These are phyloP conservation scores for Selene dorsalis DNA, from an alignment of 2,797 vertebrate genomes.

Conservation along the genomic window DNA sequence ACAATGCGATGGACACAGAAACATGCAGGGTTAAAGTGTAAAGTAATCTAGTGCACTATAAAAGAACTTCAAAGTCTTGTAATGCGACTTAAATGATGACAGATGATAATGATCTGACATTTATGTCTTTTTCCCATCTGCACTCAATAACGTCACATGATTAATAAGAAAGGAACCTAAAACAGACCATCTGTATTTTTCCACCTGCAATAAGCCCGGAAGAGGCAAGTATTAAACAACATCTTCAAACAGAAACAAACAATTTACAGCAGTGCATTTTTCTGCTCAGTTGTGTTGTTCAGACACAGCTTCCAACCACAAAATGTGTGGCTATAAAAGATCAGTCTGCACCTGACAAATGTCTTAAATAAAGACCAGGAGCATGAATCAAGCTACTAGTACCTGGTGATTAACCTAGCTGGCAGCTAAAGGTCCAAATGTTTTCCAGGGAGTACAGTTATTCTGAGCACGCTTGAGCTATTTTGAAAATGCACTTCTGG, in stretches of 20 bases:
- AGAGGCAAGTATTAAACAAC: slow-evolving; percentile 17
- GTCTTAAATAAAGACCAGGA: slow-evolving; percentile 76
- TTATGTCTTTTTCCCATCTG: slow-evolving; percentile 3
- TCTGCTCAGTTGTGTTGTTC: slow-evolving; percentile 75
- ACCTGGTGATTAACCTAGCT: slow-evolving; percentile 79
- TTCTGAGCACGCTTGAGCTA: slow-evolving; percentile 10
- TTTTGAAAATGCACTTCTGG: slow-evolving; percentile 12
- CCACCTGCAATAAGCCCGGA: slow-evolving; percentile 43
- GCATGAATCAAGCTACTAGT: slow-evolving; percentile 76
- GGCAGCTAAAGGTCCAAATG: slow-evolving; percentile 59
- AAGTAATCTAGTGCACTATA: slow-evolving; percentile 13
- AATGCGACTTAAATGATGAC: slow-evolving; percentile 9
- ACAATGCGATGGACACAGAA: slow-evolving; percentile 24
- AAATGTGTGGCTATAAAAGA: slow-evolving; percentile 82
- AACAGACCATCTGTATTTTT: slow-evolving; percentile 43
- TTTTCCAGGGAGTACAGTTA: slow-evolving; percentile 37
- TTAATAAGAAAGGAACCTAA: slow-evolving; percentile 39
- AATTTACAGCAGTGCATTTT: slow-evolving; percentile 71
- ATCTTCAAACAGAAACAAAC: slow-evolving; percentile 68
- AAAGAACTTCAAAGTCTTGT: slow-evolving; percentile 18
- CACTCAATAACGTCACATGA: not conserved
- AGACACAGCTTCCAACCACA: slow-evolving; percentile 75
- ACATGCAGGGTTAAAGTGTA: slow-evolving; percentile 24
- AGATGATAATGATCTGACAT: slow-evolving; percentile 7
- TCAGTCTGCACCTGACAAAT: slow-evolving; percentile 72